Evolutionary conservation across 2,797 vertebrate species (phyloP), one percentile per base, ranked within the genome.

Genomic region (Botia almorhae): DNA sequence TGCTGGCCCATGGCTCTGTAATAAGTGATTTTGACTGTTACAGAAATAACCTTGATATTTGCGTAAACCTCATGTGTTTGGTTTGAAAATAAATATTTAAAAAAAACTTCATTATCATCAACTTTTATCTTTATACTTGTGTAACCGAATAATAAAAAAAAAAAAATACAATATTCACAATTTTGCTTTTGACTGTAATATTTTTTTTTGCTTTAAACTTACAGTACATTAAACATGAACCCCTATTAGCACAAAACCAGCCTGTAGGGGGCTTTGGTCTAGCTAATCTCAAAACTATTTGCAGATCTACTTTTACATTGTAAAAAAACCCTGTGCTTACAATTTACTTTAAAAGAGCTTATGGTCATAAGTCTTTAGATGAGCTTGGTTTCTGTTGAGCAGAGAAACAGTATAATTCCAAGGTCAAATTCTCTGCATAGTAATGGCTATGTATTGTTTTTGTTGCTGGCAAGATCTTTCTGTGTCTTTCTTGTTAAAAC

Each of bases 391-490:
- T 51, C 53, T 10, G 43, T 17, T 26, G 48, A 61, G 39, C 64
- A 36, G 61, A 67, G n/a, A 21, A 69, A 69, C 43, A 55, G 53
- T 69, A 43, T 81, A 75, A 63, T 51, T 39, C 19, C n/a, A 53
- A 36, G 79, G 72, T 81, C 64, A 75, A 46, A 81, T 69, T 61
- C 58, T 75, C 73, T n/a, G 67, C 26, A 74, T 81, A 36, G 23
- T 17, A 13, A 71, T 50, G 46, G 46, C 10, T 50, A 14, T 50
- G 13, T 4, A 7, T 10, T 4, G n/a, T 26, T 26, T 26, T 26
- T 26, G 23, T 26, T 26, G 23, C 23, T 26, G 23, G 23, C 23
- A 26, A 26, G 23, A 26, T 26, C 23, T 26, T 26, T 26, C 23
- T 26, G 23, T 26, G 23, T 26, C 23, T 26, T 26, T 26, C 23